A percentile compares a stretch with the other conserved stretches of the same genome.
These are phyloP conservation scores for Cygnus buccinator DNA, from an alignment of 2,113 vertebrate genomes.

Conservation along the genomic window DNA sequence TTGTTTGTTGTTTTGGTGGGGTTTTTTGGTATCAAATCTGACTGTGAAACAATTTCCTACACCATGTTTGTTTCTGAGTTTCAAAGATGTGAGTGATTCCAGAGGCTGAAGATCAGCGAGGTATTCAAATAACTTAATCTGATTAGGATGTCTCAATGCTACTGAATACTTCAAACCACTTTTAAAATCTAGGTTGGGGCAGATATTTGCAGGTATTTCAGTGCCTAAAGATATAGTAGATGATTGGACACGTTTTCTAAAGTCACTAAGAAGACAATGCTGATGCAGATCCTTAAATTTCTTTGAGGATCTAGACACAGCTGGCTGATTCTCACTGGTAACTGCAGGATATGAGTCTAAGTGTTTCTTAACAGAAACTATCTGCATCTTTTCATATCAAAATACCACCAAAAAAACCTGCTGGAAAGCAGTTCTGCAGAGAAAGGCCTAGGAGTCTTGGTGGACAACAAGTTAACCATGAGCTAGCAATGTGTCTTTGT, in stretches of 20 bases:
- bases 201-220: not conserved
- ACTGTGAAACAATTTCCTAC: not conserved
- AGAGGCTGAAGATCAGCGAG: not conserved
- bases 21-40: not conserved
- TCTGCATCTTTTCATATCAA: not conserved
- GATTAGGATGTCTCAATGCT: not conserved
- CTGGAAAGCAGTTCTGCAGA: no score
- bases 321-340: not conserved
- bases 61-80: not conserved
- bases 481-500: no score
- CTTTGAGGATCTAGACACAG: not conserved
- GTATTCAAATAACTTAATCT: not conserved
- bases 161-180: not conserved
- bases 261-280: not conserved
- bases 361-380: not conserved
- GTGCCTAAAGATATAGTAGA: not conserved
- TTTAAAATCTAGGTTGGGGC: not conserved
- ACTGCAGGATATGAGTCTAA: not conserved
- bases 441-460: no score
- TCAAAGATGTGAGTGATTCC: not conserved
- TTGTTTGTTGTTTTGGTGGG: not conserved
- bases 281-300: not conserved
- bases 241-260: not conserved
- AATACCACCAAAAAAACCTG: not conserved
- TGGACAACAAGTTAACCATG: no score